phyloP scores from a whole-genome alignment of 2,888 invertebrate genomes.

The Drosophila helvetica region DNA sequence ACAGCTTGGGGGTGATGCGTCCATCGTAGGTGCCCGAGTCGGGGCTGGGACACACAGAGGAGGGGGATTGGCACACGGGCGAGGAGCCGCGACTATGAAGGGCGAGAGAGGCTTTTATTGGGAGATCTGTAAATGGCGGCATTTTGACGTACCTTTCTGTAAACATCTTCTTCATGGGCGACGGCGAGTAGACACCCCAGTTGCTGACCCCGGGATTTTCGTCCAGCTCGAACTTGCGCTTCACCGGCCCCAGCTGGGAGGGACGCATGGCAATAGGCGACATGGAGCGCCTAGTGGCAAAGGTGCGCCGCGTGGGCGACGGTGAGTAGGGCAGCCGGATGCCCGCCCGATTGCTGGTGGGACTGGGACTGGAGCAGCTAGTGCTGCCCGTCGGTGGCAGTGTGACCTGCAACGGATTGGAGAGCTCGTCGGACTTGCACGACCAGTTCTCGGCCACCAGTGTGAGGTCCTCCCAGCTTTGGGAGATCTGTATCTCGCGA shows the following conservation, averaged over 20 bases:
- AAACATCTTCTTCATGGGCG: constrained; percentile 83
- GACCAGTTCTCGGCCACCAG: constrained; percentile 88
- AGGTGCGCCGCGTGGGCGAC: constrained; percentile 93
- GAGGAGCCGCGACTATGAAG: constrained; percentile 82
- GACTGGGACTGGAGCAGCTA: constrained; percentile 87
- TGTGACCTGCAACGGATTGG: constrained; percentile 84
- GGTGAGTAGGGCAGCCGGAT: constrained; percentile 87
- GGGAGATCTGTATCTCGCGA: constrained; percentile 96
- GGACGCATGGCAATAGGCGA: constrained; percentile 94
- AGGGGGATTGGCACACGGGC: constrained; percentile 84
- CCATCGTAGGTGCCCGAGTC: constrained; percentile 84
- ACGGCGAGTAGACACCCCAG: constrained; percentile 83
- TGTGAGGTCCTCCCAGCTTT: constrained; percentile 96
- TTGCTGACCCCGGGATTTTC: constrained; percentile 78
- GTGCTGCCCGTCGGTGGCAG: constrained; percentile 84
- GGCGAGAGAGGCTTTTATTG: neutral
- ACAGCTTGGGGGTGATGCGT: constrained; percentile 83
- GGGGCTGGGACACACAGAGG: constrained; percentile 83
- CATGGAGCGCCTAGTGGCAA: constrained; percentile 92
- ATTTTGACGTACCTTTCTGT: constrained; percentile 78
- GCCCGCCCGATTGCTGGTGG: constrained; percentile 84
- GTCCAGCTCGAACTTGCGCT: constrained; percentile 84
- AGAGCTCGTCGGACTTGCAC: constrained; percentile 85
- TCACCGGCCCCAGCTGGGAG: constrained; percentile 88
- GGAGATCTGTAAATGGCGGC: neutral